These are phyloP conservation scores for Caiman crocodilus DNA, from an alignment of 2,797 vertebrate species.

Conservation along the genomic window DNA sequence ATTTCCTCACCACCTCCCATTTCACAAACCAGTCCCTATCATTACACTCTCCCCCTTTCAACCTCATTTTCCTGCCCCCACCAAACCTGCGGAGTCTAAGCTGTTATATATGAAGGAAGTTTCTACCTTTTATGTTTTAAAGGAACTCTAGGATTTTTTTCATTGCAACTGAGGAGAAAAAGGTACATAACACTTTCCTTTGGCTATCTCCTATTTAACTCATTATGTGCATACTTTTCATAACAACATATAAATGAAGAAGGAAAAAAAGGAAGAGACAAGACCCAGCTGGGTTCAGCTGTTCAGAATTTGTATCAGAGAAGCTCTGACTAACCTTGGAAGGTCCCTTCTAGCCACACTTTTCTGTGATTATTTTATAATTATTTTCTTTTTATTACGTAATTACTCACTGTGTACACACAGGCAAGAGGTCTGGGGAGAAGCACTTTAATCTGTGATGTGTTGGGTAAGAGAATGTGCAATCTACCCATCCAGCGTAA, in stretches of 20 bases:
- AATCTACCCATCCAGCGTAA: neutral
- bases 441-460: neutral
- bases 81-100: neutral
- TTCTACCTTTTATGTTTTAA: neutral
- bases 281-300: neutral
- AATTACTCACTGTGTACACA: neutral
- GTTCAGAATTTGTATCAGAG: neutral
- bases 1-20: no score
- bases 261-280: neutral
- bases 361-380: neutral
- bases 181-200: neutral
- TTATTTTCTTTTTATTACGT: neutral
- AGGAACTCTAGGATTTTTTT: neutral
- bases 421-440: rapidly evolving
- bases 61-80: no score
- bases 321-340: neutral
- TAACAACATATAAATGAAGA: neutral
- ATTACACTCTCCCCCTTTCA: no score
- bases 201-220: neutral
- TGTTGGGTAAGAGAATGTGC: neutral
- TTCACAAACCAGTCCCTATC: no score
- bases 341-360: neutral
- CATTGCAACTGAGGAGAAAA: neutral
- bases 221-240: neutral
- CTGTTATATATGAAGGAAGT: rapidly evolving